Conservation (phyloP, 2,113 vertebrate genomes). For the Gavialis gangeticus region DNA sequence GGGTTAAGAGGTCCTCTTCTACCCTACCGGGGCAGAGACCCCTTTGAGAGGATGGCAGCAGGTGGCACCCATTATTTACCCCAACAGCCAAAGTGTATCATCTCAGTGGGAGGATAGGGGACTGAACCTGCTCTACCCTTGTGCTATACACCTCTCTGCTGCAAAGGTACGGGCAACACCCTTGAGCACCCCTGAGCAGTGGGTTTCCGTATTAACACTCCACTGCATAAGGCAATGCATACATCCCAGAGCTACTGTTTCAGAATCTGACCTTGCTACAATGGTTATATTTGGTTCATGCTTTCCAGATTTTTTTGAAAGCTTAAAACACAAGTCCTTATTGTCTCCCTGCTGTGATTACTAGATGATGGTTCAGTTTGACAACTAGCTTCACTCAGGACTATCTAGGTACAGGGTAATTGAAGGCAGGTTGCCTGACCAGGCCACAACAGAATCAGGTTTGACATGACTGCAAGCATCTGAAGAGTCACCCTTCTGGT, state of each 20-base stretch:
- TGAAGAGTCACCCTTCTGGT: neutral
- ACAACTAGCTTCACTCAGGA: neutral
- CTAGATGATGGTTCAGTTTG: neutral
- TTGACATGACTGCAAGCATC: neutral
- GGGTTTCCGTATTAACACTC: neutral
- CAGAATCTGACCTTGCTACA: neutral
- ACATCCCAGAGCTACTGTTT: rapidly evolving
- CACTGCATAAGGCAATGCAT: rapidly evolving
- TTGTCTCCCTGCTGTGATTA: neutral
- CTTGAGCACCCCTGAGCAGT: neutral
- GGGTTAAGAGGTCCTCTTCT: too few species aligned
- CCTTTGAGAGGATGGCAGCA: neutral
- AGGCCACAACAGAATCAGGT: neutral
- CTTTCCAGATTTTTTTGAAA: too few species aligned
- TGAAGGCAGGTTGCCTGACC: neutral
- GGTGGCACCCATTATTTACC: neutral
- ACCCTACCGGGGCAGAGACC: too few species aligned
- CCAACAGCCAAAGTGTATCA: neutral
- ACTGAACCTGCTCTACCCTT: neutral
- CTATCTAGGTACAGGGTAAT: neutral
- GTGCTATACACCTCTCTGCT: neutral
- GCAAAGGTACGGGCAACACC: neutral
- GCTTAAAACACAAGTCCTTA: neutral
- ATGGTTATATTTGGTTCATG: too few species aligned
- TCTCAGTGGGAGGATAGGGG: neutral